Base-by-base conservation (phyloP, 2,113 vertebrate species). In the Dinomys branickii region DNA sequence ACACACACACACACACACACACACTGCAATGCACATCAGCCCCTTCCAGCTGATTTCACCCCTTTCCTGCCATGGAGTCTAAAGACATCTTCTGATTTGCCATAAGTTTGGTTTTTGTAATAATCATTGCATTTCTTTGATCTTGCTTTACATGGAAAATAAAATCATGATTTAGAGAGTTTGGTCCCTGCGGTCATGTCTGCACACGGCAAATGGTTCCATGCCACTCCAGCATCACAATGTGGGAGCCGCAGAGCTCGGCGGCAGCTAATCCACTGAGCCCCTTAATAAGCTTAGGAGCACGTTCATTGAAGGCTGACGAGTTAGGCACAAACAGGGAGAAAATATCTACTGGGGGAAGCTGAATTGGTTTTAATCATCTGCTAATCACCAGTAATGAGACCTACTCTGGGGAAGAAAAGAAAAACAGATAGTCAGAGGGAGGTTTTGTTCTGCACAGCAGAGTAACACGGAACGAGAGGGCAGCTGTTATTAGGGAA, bases 351-450 rank as follows among this genome's bases (percentile, higher is more conserved):
- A 99, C 99, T 99, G 99, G 98, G 99, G 99, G 98, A 99, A 99
- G 99, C 99, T 99, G 99, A 99, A 99, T 99, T 99, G 99, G 98
- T 99, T 99, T 99, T 99, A 99, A 99, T 99, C 99, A 99, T 99
- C 99, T 99, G 99, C 99, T 99, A 99, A 99, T 99, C 99, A 99
- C 99, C 99, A 99, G 99, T 99, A 99, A 99, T 99, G 99, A 99
- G 99, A 99, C 99, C 98, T 99, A 99, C 99, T 99, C 99, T 98
- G 98, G 99, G 99, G 99, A 99, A 99, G 99, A 99, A 99, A 99
- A 99, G 98, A 99, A 99, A 99, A 99, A 99, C 99, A 99, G 98
- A 99, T 99, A 99, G 99, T 99, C 98, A 98, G 98, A 98, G 99
- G 98, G 98, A 99, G 98, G 99, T 99, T 99, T 99, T 99, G 99